Conservation (phyloP, 2,113 vertebrate species). For the Semnornis frantzii region DNA sequence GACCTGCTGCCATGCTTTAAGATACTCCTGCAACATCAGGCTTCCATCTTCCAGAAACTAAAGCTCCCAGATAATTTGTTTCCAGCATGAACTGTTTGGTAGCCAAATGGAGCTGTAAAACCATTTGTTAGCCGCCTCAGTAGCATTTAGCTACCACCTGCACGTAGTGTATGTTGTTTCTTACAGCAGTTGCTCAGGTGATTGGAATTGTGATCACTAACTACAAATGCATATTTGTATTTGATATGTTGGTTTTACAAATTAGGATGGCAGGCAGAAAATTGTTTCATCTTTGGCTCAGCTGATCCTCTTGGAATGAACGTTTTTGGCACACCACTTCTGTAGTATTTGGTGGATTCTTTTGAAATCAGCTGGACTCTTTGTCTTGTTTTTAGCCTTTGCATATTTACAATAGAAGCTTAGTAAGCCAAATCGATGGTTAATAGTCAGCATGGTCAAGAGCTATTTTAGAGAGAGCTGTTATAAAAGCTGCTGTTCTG, state of each 20-base stretch:
- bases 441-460: not conserved
- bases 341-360: not conserved
- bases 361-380: not conserved
- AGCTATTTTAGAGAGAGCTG: not conserved
- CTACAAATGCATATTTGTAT: not conserved
- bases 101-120: not conserved
- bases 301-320: not conserved
- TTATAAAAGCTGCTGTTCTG: not conserved
- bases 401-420: not conserved
- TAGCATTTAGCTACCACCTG: not conserved
- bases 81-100: fast-evolving
- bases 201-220: not conserved
- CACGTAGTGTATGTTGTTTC: not conserved
- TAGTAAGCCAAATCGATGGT: not conserved
- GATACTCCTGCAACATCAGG: not conserved
- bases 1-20: not conserved
- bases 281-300: not conserved
- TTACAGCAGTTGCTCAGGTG: not conserved
- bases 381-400: not conserved
- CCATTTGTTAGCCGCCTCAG: not conserved
- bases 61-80: not conserved
- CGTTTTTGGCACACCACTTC: not conserved
- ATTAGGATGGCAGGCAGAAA: not conserved
- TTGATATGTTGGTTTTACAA: not conserved
- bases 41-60: not conserved